Evolutionary conservation across 2,797 vertebrate species (phyloP).

Genomic region (Amblyopsis hoosieri): DNA sequence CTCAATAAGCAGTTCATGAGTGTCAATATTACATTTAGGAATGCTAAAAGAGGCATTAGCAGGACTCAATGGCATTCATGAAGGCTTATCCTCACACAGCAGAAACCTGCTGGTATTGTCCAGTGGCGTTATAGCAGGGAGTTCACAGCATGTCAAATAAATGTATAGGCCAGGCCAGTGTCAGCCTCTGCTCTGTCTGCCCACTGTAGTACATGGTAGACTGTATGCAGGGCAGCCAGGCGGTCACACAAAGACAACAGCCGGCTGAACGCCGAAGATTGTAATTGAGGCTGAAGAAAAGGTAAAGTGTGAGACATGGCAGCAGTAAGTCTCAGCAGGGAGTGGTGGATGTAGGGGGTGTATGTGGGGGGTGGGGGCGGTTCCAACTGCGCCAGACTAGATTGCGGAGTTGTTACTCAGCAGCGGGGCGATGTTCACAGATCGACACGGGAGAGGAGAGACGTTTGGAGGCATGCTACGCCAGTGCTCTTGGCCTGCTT

Average conservation of each 20-base stretch:
- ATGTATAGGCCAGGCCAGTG: slow-evolving; percentile 26
- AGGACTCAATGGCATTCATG: too few relatives aligned
- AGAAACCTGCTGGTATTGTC: slow-evolving; percentile 37
- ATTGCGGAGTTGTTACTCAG: slow-evolving; percentile 41
- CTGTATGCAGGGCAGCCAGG: slow-evolving; percentile 22
- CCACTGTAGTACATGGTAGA: slow-evolving; percentile 15
- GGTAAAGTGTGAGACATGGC: slow-evolving; percentile 34
- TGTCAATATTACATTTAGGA: too few relatives aligned
- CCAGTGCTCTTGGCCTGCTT: slow-evolving; percentile 7
- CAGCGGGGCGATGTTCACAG: slow-evolving; percentile 16
- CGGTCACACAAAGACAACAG: slow-evolving; percentile 4
- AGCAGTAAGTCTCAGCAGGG: slow-evolving; percentile 51
- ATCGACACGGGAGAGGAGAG: slow-evolving; percentile 39
- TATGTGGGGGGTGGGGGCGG: slow-evolving; percentile 7
- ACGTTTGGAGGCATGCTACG: slow-evolving; percentile 27
- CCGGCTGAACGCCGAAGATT: slow-evolving; percentile 14
- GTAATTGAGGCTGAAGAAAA: background rate
- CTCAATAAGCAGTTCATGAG: too few relatives aligned
- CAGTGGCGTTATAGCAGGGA: too few relatives aligned
- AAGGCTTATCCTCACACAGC: background rate
- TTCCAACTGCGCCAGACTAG: slow-evolving; percentile 39
- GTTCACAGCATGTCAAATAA: too few relatives aligned
- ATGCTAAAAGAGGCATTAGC: too few relatives aligned
- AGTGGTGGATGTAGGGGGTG: background rate
- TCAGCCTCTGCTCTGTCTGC: slow-evolving; percentile 28